Conservation (phyloP, 2,888 invertebrate genomes). For the Drosophila mimetica region DNA sequence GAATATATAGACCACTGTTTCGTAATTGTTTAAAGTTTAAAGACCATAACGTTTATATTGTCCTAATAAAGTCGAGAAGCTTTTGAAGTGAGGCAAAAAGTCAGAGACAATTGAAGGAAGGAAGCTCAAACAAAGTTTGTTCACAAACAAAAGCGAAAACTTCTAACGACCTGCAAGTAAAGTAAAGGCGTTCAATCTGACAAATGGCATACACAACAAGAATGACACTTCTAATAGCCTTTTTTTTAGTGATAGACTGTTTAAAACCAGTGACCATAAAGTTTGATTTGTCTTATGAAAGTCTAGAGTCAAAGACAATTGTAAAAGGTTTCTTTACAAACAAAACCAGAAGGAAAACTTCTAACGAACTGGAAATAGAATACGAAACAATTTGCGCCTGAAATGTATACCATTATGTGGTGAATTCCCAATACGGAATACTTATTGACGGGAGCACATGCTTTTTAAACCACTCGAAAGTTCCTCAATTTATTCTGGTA, state of each 20-base stretch:
- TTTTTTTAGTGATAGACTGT: background rate
- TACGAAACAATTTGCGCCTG: slow-evolving; percentile 6
- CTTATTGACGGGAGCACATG: slow-evolving; percentile 24
- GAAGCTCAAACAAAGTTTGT: background rate
- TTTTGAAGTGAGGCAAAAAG: background rate
- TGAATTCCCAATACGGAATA: background rate
- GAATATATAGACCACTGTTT: background rate
- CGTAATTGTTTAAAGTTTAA: background rate
- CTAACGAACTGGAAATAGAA: slow-evolving; percentile 8
- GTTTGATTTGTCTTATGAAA: background rate
- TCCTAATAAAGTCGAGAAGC: background rate
- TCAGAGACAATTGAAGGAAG: background rate
- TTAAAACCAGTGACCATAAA: background rate
- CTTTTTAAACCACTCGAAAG: slow-evolving; percentile 13
- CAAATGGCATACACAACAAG: background rate
- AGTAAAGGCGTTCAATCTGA: background rate
- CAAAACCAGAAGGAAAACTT: background rate
- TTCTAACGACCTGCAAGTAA: background rate
- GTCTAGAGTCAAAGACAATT: background rate
- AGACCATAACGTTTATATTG: background rate
- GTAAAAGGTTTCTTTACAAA: background rate
- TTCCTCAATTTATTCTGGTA: slow-evolving; percentile 35
- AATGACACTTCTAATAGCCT: too few species aligned
- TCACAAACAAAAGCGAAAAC: background rate
- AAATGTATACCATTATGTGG: slow-evolving; percentile 6